A percentile compares a stretch with the other conserved stretches of the same genome.
phyloP scores from a whole-genome alignment of 2,888 invertebrate genomes.

The Drosophila eohydei region DNA sequence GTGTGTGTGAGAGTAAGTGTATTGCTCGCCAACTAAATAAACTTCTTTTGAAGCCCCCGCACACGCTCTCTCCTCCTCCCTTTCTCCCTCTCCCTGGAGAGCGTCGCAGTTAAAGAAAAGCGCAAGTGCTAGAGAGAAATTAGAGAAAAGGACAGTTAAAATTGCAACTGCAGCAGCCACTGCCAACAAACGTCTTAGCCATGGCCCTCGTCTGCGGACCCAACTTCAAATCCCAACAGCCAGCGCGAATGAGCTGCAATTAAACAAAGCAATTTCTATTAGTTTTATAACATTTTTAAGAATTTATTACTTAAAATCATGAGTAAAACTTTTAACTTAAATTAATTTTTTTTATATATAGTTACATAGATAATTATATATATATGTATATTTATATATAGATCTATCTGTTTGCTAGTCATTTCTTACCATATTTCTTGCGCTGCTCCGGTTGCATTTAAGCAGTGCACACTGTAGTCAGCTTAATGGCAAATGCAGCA shows the following conservation, averaged over 20 bases:
- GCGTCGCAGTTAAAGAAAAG: constrained; percentile 54
- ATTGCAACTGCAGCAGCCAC: constrained; percentile 43
- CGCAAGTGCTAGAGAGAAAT: constrained; percentile 68
- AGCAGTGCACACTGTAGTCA: constrained; percentile 30
- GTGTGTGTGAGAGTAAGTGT: constrained; percentile 29
- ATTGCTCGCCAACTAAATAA: constrained; percentile 75
- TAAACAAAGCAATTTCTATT: neutral
- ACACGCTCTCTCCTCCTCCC: neutral
- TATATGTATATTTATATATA: too few relatives aligned
- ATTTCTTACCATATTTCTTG: too few relatives aligned
- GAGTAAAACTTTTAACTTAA: neutral
- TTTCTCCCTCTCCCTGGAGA: constrained; percentile 9
- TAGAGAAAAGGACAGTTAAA: constrained; percentile 70
- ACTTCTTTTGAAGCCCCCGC: constrained; percentile 60
- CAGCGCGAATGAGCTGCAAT: constrained; percentile 29
- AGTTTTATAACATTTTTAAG: neutral
- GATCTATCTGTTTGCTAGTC: too few relatives aligned
- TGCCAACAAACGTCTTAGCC: constrained; percentile 49
- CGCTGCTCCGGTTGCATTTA: constrained; percentile 13
- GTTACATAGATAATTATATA: neutral
- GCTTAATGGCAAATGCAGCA: constrained; percentile 70
- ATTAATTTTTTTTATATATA: too few relatives aligned
- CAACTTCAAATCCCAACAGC: constrained; percentile 20
- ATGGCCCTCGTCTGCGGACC: constrained; percentile 16
- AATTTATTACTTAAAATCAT: neutral